Conservation (phyloP, 2,888 invertebrate species). For the Drosophila cognata region DNA sequence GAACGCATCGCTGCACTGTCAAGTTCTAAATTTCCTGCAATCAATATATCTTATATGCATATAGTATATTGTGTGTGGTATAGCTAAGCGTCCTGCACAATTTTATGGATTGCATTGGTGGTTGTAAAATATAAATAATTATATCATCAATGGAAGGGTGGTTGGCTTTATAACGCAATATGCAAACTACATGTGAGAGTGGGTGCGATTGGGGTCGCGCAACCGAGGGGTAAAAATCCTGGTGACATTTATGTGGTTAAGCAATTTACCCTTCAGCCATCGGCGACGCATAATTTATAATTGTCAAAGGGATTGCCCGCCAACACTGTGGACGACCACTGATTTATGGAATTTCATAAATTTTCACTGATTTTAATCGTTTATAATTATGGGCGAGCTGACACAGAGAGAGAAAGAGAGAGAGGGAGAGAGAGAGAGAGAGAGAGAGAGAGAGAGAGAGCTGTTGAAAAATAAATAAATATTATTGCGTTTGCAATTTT, state of each 20-base stretch:
- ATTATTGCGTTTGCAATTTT: constrained; percentile 35
- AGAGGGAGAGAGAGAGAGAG: background rate
- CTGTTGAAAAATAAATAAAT: constrained; percentile 23
- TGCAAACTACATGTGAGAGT: constrained; percentile 51
- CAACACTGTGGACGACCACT: constrained; percentile 50
- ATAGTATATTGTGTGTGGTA: background rate
- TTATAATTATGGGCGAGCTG: constrained; percentile 74
- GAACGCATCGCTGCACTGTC: constrained; percentile 60
- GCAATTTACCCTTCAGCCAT: constrained; percentile 67
- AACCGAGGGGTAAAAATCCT: constrained; percentile 16
- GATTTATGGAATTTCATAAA: constrained; percentile 84
- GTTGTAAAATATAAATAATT: constrained; percentile 56
- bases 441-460: background rate
- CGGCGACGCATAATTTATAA: constrained; percentile 76
- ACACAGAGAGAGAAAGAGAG: background rate
- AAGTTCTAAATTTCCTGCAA: constrained; percentile 42
- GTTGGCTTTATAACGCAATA: constrained; percentile 40
- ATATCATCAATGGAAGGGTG: constrained; percentile 19
- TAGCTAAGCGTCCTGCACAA: constrained; percentile 19
- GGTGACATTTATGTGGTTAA: constrained; percentile 77
- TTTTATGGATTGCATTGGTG: constrained; percentile 40
- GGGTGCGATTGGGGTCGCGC: constrained; percentile 28
- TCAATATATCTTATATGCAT: constrained; percentile 32
- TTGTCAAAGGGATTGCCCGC: constrained; percentile 71
- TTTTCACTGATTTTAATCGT: constrained; percentile 83